A percentile compares a stretch with the other conserved stretches of the same genome.
phyloP scores from a whole-genome alignment of 2,797 vertebrate genomes.

The Macropodus opercularis region DNA sequence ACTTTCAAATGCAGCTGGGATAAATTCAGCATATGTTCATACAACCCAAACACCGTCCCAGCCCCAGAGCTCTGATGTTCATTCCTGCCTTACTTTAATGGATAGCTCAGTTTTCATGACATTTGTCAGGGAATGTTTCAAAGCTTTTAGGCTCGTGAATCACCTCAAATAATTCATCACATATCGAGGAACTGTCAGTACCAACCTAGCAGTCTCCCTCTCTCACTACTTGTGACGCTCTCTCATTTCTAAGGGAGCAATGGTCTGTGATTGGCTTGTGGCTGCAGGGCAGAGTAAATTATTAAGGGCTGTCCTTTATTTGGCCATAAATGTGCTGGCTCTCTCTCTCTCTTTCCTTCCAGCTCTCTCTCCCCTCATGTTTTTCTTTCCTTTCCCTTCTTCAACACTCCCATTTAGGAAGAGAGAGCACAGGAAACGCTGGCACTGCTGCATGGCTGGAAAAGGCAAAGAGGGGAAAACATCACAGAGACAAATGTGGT shows the following conservation, averaged over 20 bases:
- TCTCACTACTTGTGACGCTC: conserved; percentile 22
- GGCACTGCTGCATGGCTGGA: conserved; percentile 11
- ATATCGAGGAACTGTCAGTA: conserved; percentile 29
- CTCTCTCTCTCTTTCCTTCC: conserved; percentile 25
- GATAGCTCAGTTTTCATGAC: conserved; percentile 18
- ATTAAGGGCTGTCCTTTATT: conserved; percentile 76
- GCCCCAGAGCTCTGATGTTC: neutral
- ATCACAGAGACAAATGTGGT: conserved; percentile 40
- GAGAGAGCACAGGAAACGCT: conserved; percentile 54
- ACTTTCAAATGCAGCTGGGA: conserved; percentile 1
- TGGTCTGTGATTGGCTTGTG: conserved; percentile 65
- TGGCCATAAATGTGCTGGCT: conserved; percentile 68
- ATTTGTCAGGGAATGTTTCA: conserved; percentile 30
- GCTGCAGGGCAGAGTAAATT: conserved; percentile 75
- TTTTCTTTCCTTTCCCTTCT: conserved; percentile 53
- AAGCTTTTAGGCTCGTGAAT: conserved; percentile 36
- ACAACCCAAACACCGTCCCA: neutral
- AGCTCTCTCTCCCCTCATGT: conserved; percentile 20
- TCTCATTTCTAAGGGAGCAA: conserved; percentile 47
- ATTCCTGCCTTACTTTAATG: conserved; percentile 11
- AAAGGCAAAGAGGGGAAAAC: conserved; percentile 37
- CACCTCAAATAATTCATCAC: conserved; percentile 55
- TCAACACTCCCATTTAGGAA: conserved; percentile 57
- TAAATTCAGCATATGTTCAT: neutral
- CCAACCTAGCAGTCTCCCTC: conserved; percentile 18